Evolutionary conservation across 1,140 invertebrate species (phyloP), one percentile per base, ranked within the genome.

Genomic region (Zaprionus inermis): DNA sequence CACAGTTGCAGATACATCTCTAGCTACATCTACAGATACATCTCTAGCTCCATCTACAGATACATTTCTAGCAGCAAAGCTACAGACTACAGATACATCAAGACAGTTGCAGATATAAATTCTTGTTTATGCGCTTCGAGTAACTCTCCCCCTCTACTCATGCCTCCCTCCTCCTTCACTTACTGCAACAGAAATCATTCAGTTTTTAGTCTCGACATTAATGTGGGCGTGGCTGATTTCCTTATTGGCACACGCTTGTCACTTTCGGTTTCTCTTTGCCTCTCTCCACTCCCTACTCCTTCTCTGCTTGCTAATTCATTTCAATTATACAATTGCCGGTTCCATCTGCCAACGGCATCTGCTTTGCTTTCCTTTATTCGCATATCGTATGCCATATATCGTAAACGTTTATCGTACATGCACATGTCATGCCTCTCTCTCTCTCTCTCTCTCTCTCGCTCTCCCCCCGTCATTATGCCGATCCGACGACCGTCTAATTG

Each of bases 271-370:
- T 79, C 86, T 60, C 20, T 73, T 60, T 57, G 56, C 30, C 49
- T 44, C 11, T 46, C 24, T 58, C 9, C 30, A n/a, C 44, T 58
- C 12, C 24, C 24, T 46, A 49, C 58, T 54, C 63, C 30, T 63
- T 22, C 18, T 5, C 85, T 66, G 73, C 20, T 38, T 79, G 70
- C 71, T 88, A 88, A 88, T 88, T 88, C 80, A 84, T 88, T 88
- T 88, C 80, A 88, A 89, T 88, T 88, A 88, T 88, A 84, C 83
- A 88, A 88, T 88, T 88, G 83, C 67, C 63, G 63, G 52, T 22
- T 46, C 63, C 66, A 74, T 72, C 72, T 71, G 68, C 28, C 75
- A 69, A 76, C 54, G 49, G 46, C 76, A 69, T 57, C 67, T 58
- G 36, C 54, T 41, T 69, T 20, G 54, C 32, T 44, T 9, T 85